A percentile compares a stretch with the other conserved stretches of the same genome.
Conservation (phyloP, 2,888 invertebrate genomes). For the Hyalella azteca region DNA sequence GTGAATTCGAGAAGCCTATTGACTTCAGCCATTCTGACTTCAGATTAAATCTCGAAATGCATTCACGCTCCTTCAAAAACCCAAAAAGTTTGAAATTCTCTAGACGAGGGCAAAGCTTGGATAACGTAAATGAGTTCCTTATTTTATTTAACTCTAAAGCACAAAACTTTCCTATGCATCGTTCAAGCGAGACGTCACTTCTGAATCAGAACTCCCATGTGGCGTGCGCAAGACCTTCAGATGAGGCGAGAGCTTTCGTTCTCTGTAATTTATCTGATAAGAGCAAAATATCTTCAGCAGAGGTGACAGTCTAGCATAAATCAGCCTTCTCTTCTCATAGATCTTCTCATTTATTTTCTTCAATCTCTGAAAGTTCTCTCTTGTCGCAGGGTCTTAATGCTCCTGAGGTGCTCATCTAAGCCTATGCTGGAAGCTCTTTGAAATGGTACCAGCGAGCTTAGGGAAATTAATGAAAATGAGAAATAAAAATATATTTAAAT, state of each 20-base stretch:
- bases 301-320: slow-evolving; percentile 17
- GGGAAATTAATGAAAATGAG: too few relatives aligned
- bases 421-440: too few relatives aligned
- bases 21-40: neutral
- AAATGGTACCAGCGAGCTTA: too few relatives aligned
- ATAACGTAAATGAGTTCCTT: neutral
- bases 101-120: neutral
- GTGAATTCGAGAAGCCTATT: neutral
- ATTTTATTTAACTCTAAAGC: neutral
- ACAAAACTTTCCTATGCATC: neutral
- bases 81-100: neutral
- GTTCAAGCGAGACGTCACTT: neutral
- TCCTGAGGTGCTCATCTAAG: neutral
- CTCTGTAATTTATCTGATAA: slow-evolving; percentile 19
- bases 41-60: slow-evolving; percentile 1
- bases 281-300: neutral
- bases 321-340: slow-evolving; percentile 22
- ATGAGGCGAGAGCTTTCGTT: neutral
- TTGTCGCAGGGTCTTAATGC: neutral
- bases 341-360: neutral
- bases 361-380: neutral
- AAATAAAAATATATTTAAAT: too few relatives aligned
- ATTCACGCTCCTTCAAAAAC: neutral
- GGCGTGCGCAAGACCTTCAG: neutral
- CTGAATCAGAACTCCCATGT: neutral